Evolutionary conservation across 2,797 vertebrate genomes (phyloP).

Genomic region (Arrhamphus sclerolepis): DNA sequence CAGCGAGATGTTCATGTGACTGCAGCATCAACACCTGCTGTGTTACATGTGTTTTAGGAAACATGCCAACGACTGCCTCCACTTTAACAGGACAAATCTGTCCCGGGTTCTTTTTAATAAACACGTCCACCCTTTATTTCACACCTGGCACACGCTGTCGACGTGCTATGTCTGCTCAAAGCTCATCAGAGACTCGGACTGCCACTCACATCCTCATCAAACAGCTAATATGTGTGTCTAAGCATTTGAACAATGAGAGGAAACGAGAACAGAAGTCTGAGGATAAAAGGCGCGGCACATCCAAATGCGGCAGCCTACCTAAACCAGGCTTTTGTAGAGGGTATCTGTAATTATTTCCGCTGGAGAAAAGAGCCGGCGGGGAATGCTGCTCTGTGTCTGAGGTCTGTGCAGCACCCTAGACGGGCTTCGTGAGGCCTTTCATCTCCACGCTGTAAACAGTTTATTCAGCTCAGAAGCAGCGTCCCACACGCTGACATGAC

Average conservation of each 20-base stretch:
- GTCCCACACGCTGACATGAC: slow-evolving; percentile 24
- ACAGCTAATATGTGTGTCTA: slow-evolving; percentile 33
- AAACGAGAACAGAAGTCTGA: slow-evolving; percentile 25
- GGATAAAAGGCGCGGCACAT: slow-evolving; percentile 61
- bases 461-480: slow-evolving; percentile 51
- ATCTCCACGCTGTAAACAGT: slow-evolving; percentile 61
- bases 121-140: slow-evolving; percentile 22
- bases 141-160: slow-evolving; percentile 1
- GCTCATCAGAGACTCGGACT: slow-evolving; percentile 56
- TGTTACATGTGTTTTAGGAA: slow-evolving; percentile 5
- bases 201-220: slow-evolving; percentile 61
- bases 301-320: slow-evolving; percentile 42
- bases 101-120: slow-evolving; percentile 4
- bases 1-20: not conserved
- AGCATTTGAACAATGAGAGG: slow-evolving; percentile 7
- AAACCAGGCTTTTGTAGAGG: slow-evolving; percentile 42
- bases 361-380: slow-evolving; percentile 22
- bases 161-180: slow-evolving; percentile 37
- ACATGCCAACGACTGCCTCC: not conserved
- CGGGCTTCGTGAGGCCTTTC: slow-evolving; percentile 50
- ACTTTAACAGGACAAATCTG: slow-evolving; percentile 33
- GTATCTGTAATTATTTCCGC: slow-evolving; percentile 33
- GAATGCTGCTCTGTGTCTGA: slow-evolving; percentile 34
- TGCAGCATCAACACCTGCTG: slow-evolving; percentile 22
- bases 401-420: slow-evolving; percentile 21